Conservation (phyloP, 2,113 vertebrate species). For the Glaucomys volans region DNA sequence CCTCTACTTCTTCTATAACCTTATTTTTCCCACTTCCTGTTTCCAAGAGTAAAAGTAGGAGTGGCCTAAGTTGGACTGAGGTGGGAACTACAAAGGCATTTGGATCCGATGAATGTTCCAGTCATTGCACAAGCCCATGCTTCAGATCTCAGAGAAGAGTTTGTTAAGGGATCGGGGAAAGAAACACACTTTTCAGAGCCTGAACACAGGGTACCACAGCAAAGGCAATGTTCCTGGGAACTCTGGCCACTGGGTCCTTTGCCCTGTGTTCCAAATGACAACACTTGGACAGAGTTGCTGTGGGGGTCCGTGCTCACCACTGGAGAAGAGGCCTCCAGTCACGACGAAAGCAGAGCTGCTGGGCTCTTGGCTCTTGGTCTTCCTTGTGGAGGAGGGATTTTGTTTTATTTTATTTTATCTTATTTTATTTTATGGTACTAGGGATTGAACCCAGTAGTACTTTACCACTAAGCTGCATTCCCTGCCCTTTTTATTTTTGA, state of each 20-base stretch:
- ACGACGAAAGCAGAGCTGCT: background rate
- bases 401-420: no score
- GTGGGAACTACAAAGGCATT: background rate
- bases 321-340: background rate
- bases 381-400: background rate
- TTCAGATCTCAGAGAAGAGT: background rate
- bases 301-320: background rate
- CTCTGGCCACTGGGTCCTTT: rapidly evolving
- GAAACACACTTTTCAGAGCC: background rate
- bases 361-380: background rate
- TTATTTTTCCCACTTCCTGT: background rate
- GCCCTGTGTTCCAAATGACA: rapidly evolving
- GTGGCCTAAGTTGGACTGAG: background rate
- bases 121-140: background rate
- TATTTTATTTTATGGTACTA: no score
- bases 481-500: no score
- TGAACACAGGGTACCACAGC: background rate
- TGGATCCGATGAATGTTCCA: background rate
- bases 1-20: background rate
- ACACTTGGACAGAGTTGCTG: background rate
- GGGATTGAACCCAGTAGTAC: no score
- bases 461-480: no score
- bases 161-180: background rate
- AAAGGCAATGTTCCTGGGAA: background rate
- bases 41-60: background rate